Evolutionary conservation across 2,797 vertebrate species (phyloP).

Genomic region (Paedocypris micromegethes): DNA sequence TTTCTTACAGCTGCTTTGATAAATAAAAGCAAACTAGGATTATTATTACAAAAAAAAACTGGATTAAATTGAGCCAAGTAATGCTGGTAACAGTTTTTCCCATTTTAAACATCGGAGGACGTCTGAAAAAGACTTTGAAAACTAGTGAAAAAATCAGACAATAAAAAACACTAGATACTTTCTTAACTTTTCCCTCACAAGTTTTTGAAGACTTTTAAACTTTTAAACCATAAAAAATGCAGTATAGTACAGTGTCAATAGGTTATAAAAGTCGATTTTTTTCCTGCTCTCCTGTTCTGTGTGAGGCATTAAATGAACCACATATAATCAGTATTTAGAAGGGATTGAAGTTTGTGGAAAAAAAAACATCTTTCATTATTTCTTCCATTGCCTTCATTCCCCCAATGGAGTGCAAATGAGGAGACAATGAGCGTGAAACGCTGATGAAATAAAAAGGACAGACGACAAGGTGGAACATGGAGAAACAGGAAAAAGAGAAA

Average conservation of each 20-base stretch:
- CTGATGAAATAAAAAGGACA: conserved; percentile 3
- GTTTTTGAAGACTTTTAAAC: no score
- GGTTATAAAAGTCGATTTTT: conserved; percentile 6
- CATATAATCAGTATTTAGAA: conserved; percentile 4
- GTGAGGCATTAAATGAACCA: not conserved
- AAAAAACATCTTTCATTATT: not conserved
- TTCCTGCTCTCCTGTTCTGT: not conserved
- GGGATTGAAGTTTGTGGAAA: not conserved
- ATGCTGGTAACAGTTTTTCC: no score
- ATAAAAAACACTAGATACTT: no score
- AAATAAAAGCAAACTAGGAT: no score
- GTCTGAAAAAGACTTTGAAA: no score
- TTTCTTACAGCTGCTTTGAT: no score
- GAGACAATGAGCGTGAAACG: not conserved
- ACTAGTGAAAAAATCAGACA: no score
- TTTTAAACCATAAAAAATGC: not conserved
- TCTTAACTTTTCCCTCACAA: no score
- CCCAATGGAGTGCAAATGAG: conserved; percentile 4
- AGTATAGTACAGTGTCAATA: conserved; percentile 8
- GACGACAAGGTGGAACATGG: not conserved
- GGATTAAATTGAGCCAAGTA: no score
- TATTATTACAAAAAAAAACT: no score
- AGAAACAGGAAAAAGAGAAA: not conserved
- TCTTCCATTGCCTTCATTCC: not conserved
- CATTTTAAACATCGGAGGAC: no score